Base-by-base conservation (phyloP, 2,797 vertebrate species). In the Thripadectes ignobilis region DNA sequence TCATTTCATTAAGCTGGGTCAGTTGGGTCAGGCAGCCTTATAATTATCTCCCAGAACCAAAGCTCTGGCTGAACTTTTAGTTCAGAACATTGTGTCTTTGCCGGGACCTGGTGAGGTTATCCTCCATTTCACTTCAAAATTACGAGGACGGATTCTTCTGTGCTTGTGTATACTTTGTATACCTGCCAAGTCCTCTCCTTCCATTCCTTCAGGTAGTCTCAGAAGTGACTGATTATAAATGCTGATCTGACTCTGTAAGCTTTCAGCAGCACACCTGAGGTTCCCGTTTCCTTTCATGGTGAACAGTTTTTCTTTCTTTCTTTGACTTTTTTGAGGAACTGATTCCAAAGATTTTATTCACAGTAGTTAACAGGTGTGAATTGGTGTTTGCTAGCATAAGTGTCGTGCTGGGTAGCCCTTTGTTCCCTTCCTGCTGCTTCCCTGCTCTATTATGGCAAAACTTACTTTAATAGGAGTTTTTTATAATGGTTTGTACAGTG, bases 321-420 rank as follows among this genome's bases (percentile, higher is more conserved):
- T 96, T 95, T 96, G 92, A 95, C 75, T 96, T 96, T 92, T 95
- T 88, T 81, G 84, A 93, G 94, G 97, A 94, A 92, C 91, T 90
- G 88, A 96, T 96, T 97, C 95, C 95, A 96, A 95, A 96, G 96
- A 95, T 96, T 96, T 96, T 97, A 95, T 97, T 96, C 95, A 97
- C 92, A 93, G 93, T 94, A 95, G 93, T 97, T 96, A 96, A 96
- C 93, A 96, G 95, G 94, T 96, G 95, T 83, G 96, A 96, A 97
- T 95, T 95, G 95, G 95, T 96, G 96, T 97, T 96, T 97, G 85
- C 96, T 95, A 92, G 92, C 93, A 63, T 95, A 85, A 96, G 93
- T 92, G 92, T 94, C 96, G 1, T 96, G 96, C 95, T 96, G 96
- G 79, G 96, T 91, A 94, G 94, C 93, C 94, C 92, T 96, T 97